These are phyloP conservation scores for Ormyrus pomaceus DNA, from an alignment of 2,888 invertebrate species.

Conservation along the genomic window DNA sequence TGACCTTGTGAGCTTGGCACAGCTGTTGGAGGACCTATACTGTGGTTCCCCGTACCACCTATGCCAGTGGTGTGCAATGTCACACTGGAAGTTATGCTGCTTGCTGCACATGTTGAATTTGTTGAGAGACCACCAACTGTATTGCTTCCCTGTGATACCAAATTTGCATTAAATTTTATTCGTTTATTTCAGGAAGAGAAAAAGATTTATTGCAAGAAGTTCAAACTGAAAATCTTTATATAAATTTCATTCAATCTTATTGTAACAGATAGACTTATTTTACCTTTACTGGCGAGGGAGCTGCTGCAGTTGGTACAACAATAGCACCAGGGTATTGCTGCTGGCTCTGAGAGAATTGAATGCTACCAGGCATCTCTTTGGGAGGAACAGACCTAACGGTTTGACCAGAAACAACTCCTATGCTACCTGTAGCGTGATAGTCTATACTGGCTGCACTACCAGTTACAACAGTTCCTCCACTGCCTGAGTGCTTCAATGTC, in stretches of 20 bases:
- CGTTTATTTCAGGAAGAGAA: background rate
- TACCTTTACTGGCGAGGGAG: slow-evolving; percentile 74
- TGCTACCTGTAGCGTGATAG: slow-evolving; percentile 72
- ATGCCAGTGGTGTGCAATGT: slow-evolving; percentile 62
- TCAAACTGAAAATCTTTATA: background rate
- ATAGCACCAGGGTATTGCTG: slow-evolving; percentile 74
- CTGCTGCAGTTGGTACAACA: slow-evolving; percentile 71
- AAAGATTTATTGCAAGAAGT: background rate
- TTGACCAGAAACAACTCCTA: slow-evolving; percentile 73
- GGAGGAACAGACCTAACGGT: slow-evolving; percentile 70
- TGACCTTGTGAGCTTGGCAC: slow-evolving; percentile 69
- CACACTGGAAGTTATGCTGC: slow-evolving; percentile 66
- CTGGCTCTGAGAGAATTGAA: slow-evolving; percentile 74
- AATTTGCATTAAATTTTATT: background rate
- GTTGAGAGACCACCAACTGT: slow-evolving; percentile 62
- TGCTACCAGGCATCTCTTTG: slow-evolving; percentile 76
- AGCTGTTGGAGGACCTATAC: slow-evolving; percentile 69
- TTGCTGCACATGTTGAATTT: slow-evolving; percentile 69
- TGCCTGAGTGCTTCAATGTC: slow-evolving; percentile 76
- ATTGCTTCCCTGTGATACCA: slow-evolving; percentile 60
- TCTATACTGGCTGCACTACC: slow-evolving; percentile 73
- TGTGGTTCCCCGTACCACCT: slow-evolving; percentile 67
- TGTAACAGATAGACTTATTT: too few species aligned
- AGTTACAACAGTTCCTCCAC: slow-evolving; percentile 75
- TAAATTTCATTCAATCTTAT: too few species aligned